Evolutionary conservation across 1,140 invertebrate species (phyloP).

Genomic region (Anthonomus grandis): DNA sequence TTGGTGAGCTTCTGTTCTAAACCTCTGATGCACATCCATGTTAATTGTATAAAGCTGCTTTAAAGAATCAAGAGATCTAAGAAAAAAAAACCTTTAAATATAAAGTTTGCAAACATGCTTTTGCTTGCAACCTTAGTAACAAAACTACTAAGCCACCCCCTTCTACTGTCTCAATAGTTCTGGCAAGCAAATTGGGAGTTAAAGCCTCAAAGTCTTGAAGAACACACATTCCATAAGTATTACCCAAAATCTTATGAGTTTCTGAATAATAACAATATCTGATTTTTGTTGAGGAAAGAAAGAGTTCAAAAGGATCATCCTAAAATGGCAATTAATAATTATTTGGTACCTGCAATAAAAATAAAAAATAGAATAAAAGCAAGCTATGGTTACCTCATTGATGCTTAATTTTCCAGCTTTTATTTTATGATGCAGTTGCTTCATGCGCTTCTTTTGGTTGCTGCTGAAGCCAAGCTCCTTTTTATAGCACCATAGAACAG

Average conservation of each 20-base stretch:
- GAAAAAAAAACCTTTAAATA: neutral
- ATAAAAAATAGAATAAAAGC: neutral
- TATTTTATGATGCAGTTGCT: conserved; percentile 81
- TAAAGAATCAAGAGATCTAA: conserved; percentile 76
- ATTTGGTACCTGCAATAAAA: neutral
- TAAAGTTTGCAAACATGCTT: neutral
- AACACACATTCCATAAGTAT: conserved; percentile 96
- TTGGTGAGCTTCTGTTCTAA: conserved; percentile 90
- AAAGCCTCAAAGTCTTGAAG: conserved; percentile 99
- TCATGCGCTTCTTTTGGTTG: conserved; percentile 91
- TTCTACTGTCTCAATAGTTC: conserved; percentile 98
- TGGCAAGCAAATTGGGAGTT: conserved; percentile 96
- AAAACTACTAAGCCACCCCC: conserved; percentile 94
- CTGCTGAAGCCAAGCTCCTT: conserved; percentile 94
- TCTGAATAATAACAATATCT: conserved; percentile 97
- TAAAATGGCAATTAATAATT: neutral
- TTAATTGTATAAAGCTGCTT: conserved; percentile 94
- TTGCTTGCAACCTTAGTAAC: conserved; percentile 57
- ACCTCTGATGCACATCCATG: conserved; percentile 97
- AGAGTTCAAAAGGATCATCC: conserved; percentile 96
- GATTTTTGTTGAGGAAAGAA: conserved; percentile 94
- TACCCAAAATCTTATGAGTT: conserved; percentile 96
- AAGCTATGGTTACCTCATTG: conserved; percentile 61
- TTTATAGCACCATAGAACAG: conserved; percentile 98
- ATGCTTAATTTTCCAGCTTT: conserved; percentile 85